Percentiles rank a stretch among this genome's conserved stretches.
phyloP scores from a whole-genome alignment of 2,797 vertebrate genomes.

The Dendrocincla fuliginosa region DNA sequence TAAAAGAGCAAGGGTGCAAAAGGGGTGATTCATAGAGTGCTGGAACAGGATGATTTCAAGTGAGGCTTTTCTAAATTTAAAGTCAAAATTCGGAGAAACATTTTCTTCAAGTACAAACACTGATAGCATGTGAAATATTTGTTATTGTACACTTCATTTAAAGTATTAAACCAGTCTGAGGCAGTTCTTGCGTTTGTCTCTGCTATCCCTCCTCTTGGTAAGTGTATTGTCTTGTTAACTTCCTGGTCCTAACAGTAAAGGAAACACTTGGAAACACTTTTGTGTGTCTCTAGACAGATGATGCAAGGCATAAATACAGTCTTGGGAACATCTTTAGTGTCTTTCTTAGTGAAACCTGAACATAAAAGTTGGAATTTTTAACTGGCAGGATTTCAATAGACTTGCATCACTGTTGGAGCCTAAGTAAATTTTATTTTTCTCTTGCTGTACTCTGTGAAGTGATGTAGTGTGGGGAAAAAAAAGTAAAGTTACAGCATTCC shows the following conservation, averaged over 20 bases:
- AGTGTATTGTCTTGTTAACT: constrained; percentile 64
- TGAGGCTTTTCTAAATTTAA: background rate
- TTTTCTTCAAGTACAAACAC: background rate
- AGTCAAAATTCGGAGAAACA: background rate
- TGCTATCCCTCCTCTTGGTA: constrained; percentile 49
- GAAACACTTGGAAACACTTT: constrained; percentile 71
- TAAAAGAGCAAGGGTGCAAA: background rate
- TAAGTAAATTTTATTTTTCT: background rate
- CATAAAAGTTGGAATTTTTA: constrained; percentile 75
- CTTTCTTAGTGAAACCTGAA: constrained; percentile 72
- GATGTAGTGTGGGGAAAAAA: background rate
- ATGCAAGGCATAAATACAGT: constrained; percentile 72
- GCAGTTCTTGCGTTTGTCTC: constrained; percentile 13
- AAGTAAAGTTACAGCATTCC: background rate
- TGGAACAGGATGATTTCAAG: background rate
- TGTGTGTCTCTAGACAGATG: constrained; percentile 80
- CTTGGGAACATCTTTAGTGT: constrained; percentile 78
- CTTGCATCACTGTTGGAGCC: constrained; percentile 40
- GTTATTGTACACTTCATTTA: background rate
- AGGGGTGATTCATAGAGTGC: background rate
- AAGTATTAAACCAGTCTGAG: constrained; percentile 27
- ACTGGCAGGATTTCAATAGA: constrained; percentile 75
- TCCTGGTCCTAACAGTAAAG: constrained; percentile 75
- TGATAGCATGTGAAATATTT: constrained; percentile 4
- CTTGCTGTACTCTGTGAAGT: constrained; percentile 28